phyloP scores from a whole-genome alignment of 2,888 invertebrate genomes.

The Ecdyonurus torrentis region DNA sequence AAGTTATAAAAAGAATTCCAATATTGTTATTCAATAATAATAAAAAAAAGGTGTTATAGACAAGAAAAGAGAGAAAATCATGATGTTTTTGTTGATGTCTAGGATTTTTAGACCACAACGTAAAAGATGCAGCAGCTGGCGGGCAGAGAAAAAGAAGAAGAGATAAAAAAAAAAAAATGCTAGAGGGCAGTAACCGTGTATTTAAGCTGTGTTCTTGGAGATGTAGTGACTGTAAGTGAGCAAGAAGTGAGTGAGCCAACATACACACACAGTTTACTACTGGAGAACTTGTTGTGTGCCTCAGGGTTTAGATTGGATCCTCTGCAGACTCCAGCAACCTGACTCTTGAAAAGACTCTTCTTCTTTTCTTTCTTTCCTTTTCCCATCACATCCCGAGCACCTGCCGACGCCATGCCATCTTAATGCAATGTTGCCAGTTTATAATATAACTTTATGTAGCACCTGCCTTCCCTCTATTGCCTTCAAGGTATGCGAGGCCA shows the following conservation, averaged over 20 bases:
- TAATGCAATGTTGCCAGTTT: too few relatives aligned
- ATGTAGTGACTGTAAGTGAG: too few relatives aligned
- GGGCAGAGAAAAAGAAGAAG: too few relatives aligned
- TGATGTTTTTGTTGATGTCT: neutral
- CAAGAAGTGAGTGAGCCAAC: too few relatives aligned
- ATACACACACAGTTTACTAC: neutral
- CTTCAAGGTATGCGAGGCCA: neutral
- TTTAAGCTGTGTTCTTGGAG: too few relatives aligned
- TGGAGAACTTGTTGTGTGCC: neutral
- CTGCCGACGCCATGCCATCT: neutral
- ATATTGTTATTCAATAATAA: neutral
- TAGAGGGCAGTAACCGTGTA: too few relatives aligned
- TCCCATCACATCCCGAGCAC: neutral
- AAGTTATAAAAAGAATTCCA: too few relatives aligned
- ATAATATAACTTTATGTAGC: too few relatives aligned
- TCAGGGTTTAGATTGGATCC: neutral
- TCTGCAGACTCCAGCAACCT: neutral
- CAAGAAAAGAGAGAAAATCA: neutral
- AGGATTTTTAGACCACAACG: neutral
- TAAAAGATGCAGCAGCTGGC: neutral
- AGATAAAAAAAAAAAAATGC: too few relatives aligned
- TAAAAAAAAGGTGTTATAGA: neutral
- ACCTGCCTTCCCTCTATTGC: too few relatives aligned
- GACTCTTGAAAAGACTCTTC: too few relatives aligned
- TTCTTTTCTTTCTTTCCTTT: neutral